A percentile compares a stretch with the other conserved stretches of the same genome.
phyloP scores from a whole-genome alignment of 2,888 invertebrate genomes.

The Phymatocera aterrima region DNA sequence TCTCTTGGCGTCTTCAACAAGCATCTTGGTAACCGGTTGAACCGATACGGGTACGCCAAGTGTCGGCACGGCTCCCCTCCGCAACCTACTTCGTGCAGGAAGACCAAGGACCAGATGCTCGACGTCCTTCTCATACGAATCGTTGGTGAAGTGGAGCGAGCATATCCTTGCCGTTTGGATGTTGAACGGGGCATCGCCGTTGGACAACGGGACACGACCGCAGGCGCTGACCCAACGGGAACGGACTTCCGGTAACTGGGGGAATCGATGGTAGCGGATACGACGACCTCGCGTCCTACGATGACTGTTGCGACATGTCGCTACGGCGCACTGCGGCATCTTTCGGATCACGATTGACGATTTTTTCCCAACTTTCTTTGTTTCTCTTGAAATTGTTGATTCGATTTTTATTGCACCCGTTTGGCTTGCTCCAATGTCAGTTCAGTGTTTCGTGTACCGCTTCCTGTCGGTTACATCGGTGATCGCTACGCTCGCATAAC shows the following conservation, averaged over 20 bases:
- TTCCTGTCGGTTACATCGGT: too few relatives aligned
- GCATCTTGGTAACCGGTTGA: conserved; percentile 72
- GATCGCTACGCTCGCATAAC: too few relatives aligned
- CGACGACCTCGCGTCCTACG: conserved; percentile 77
- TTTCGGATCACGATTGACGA: conserved; percentile 53
- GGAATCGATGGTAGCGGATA: conserved; percentile 79
- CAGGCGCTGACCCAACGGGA: conserved; percentile 77
- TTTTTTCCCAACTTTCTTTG: too few relatives aligned
- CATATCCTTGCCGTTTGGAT: conserved; percentile 78
- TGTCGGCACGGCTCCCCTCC: conserved; percentile 76
- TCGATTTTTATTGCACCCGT: conserved; percentile 28
- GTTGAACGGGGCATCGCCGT: conserved; percentile 74
- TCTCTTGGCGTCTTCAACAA: conserved; percentile 68
- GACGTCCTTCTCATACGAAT: conserved; percentile 77
- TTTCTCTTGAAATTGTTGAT: too few relatives aligned
- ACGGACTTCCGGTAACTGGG: conserved; percentile 76
- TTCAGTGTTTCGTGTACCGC: neutral
- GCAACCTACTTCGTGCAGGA: conserved; percentile 76
- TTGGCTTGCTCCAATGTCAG: conserved; percentile 38
- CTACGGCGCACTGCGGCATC: conserved; percentile 80
- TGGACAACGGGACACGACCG: conserved; percentile 75
- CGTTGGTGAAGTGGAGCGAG: conserved; percentile 76
- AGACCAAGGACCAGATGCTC: conserved; percentile 77
- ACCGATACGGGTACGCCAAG: conserved; percentile 72
- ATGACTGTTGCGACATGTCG: conserved; percentile 78